Base-by-base conservation (phyloP, 2,888 invertebrate species). In the Drosophila yooni region DNA sequence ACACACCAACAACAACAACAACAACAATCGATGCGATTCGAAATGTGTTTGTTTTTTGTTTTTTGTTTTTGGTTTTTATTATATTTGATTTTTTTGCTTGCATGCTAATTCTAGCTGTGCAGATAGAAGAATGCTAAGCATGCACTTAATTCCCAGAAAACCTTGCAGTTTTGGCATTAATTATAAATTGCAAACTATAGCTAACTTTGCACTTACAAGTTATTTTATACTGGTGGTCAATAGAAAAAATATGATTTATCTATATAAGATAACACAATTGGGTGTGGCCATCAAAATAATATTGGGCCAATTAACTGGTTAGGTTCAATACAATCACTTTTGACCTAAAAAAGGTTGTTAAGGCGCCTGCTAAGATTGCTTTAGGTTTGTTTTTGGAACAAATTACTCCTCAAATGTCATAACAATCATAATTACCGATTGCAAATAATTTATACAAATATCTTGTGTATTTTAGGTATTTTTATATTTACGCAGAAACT, bases 31-130 rank as follows among this genome's bases (percentile, higher is more conserved):
- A 84, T 67, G 53, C 76, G 65, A 88, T 76, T 79, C 67, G 53
- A 81, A 85, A 71, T 56, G 67, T 52, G 57, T 40, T 11, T n/a
- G 31, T 65, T 62, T 46, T 38, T 48, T 29, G n/a, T n/a, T 15
- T 21, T 27, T 33, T 46, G 21, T 7, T 36, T 40, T 25, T 46
- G 6, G 13, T 11, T 29, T 51, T 29, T 51, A 29, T 29, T 52
- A 33, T 36, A 31, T 53, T 36, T 46, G 27, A 13, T 43, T 65
- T 50, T 58, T 69, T 60, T 51, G 27, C 48, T 52, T 70, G 65
- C 76, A 85, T 81, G 81, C 61, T 77, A 86, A 86, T 83, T 83
- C 46, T 31, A 52, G 43, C 21, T 48, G 21, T 46, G 29, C 18
- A 34, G 18, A 21, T 18, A 34, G 34, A 29, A 56, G 18, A 29